A percentile compares a stretch with the other conserved stretches of the same genome.
Conservation (phyloP, 2,797 vertebrate species). For the Lerista edwardsae region DNA sequence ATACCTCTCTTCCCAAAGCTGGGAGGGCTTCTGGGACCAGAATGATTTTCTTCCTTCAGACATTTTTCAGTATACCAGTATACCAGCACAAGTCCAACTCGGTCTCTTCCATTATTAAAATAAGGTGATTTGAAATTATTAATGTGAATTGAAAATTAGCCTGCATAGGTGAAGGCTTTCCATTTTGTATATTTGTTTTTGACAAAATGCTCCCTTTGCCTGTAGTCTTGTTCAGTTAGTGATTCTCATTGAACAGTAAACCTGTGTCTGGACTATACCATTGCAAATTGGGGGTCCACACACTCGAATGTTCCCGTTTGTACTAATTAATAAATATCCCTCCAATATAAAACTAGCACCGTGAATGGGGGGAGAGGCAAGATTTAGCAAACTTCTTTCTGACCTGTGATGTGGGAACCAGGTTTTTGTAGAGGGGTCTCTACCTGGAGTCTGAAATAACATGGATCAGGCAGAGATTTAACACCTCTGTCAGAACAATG, state of each 20-base stretch:
- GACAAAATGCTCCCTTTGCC: neutral
- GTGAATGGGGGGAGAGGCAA: neutral
- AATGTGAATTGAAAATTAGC: neutral
- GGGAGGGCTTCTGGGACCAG: neutral
- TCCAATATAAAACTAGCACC: neutral
- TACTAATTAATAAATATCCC: neutral
- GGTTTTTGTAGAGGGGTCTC: neutral
- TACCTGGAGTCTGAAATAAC: neutral
- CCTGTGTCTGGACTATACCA: neutral
- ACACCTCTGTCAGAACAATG: neutral
- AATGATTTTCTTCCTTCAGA: neutral
- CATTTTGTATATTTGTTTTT: neutral
- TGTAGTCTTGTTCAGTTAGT: neutral
- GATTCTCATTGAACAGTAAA: neutral
- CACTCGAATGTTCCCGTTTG: neutral
- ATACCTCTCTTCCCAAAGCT: neutral
- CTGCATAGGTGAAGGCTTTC: neutral
- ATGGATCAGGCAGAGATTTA: neutral
- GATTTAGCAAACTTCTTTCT: neutral
- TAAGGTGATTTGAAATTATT: neutral
- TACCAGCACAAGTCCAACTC: neutral
- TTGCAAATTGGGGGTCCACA: neutral
- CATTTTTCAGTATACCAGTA: neutral
- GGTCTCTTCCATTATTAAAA: conserved; percentile 7
- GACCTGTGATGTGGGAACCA: neutral